phyloP scores from a whole-genome alignment of 2,113 vertebrate species.

The Anoplopoma fimbria region DNA sequence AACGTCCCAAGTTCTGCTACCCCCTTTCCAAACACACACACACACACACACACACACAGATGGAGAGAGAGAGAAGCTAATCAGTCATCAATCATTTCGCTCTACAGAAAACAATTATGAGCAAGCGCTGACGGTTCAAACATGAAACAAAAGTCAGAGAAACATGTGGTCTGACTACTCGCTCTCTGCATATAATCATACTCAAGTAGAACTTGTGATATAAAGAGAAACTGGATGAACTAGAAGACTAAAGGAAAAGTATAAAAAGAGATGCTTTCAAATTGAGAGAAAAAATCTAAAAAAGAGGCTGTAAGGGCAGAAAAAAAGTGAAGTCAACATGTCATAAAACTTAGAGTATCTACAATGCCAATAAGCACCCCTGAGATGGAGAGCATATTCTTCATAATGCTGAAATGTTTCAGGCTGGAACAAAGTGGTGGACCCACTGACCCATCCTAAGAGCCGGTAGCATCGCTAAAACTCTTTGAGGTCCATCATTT shows the following conservation, averaged over 20 bases:
- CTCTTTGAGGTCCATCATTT: too few species aligned
- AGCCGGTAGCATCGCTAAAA: too few species aligned
- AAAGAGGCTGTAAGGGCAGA: neutral
- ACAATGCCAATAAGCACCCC: too few species aligned
- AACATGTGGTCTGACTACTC: slow-evolving; percentile 35
- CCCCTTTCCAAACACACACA: slow-evolving; percentile 27
- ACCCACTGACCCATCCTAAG: too few species aligned
- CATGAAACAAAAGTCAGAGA: slow-evolving; percentile 40
- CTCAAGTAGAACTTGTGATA: neutral
- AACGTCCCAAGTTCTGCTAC: slow-evolving; percentile 36
- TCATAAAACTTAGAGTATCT: neutral
- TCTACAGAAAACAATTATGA: slow-evolving; percentile 59
- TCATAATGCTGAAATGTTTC: too few species aligned
- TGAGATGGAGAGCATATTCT: too few species aligned
- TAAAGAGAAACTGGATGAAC: neutral
- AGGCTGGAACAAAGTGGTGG: too few species aligned
- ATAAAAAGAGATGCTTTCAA: neutral
- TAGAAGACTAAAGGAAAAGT: neutral
- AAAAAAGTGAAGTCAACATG: neutral
- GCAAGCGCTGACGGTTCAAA: slow-evolving; percentile 42
- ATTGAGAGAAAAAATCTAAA: neutral
- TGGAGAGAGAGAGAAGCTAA: slow-evolving; percentile 33
- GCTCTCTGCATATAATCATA: neutral
- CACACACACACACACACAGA: slow-evolving; percentile 4
- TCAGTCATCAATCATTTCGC: slow-evolving; percentile 66